Evolutionary conservation across 2,888 invertebrate genomes (phyloP), one percentile per base, ranked within the genome.

Genomic region (Subacronicta megacephala): DNA sequence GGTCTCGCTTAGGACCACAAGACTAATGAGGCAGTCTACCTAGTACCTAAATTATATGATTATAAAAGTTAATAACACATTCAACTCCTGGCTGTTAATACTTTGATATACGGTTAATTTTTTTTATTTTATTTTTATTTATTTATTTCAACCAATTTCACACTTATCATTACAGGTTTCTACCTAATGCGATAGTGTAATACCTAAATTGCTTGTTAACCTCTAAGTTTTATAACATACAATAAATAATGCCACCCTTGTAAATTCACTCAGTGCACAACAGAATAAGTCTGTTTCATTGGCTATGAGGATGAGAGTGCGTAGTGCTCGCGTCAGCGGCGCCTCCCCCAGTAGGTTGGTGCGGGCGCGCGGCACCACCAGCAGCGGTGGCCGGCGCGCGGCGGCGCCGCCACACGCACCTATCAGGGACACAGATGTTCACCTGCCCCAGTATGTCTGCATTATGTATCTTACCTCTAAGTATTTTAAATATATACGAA

Each of bases 401-500:
- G 0, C 40, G 23, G 1, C 40, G 23, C 7, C 40, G 23, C 1
- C 2, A 0, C 23, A 23, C 40, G 15, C 26, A 41, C 4, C 23
- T 9, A 10, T 29, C 29, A 3, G 29, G 18, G 15, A 38, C 47
- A 17, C 17, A 3, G 7, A 47, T 6, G 0, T 10, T 37, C n/a
- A 38, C 4, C 7, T 26, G 17, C 17, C 0, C 26, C 29, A 47
- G n/a, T 47, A 47, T 29, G 18, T 29, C 37, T 13, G 37, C 17
- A 16, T 47, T 47, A 10, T 18, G 18, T 29, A 47, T 18, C 37
- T 12, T 17, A 6, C 18, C 38, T 7, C 26, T 18, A 12, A 38
- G 18, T 47, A 38, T 13, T 7, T 29, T 38, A 36, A 46, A 46
- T 7, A 46, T 36, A 26, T 37, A 46, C 4, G 26, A 26, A 1